Percentiles rank a stretch among this genome's conserved stretches.
Conservation (phyloP, 2,113 vertebrate species). For the Lamprologus lemairii region DNA sequence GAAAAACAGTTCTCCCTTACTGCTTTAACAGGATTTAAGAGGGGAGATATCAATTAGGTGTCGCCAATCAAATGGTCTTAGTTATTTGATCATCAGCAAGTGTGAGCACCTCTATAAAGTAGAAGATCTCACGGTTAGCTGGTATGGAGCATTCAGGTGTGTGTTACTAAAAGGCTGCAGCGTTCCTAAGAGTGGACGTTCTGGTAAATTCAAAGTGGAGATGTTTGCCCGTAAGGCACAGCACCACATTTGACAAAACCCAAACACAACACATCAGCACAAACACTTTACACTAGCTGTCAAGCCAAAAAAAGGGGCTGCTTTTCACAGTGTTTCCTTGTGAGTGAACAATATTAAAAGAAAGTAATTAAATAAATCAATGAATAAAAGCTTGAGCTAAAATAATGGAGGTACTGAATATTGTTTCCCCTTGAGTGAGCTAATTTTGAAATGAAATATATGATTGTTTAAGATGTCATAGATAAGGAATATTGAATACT, state of each 20-base stretch:
- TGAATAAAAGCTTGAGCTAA: background rate
- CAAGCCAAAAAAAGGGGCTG: background rate
- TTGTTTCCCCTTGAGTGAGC: background rate
- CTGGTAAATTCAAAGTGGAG: background rate
- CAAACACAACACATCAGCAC: background rate
- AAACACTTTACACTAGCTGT: background rate
- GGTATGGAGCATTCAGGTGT: background rate
- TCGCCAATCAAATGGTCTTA: background rate
- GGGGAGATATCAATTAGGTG: background rate
- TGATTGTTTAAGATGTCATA: background rate
- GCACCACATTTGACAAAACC: background rate
- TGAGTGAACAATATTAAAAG: background rate
- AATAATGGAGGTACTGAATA: background rate
- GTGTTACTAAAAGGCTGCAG: background rate
- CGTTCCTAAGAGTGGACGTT: background rate
- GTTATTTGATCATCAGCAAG: background rate
- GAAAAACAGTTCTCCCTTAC: background rate
- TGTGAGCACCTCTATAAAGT: background rate
- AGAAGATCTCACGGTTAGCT: background rate
- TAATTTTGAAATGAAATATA: background rate
- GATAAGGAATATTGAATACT: background rate
- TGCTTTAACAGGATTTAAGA: background rate
- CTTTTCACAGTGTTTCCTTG: background rate
- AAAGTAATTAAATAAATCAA: background rate
- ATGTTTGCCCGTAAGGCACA: background rate